These are phyloP conservation scores for Nycticorax nycticorax DNA, from an alignment of 2,113 vertebrate genomes.

Conservation along the genomic window DNA sequence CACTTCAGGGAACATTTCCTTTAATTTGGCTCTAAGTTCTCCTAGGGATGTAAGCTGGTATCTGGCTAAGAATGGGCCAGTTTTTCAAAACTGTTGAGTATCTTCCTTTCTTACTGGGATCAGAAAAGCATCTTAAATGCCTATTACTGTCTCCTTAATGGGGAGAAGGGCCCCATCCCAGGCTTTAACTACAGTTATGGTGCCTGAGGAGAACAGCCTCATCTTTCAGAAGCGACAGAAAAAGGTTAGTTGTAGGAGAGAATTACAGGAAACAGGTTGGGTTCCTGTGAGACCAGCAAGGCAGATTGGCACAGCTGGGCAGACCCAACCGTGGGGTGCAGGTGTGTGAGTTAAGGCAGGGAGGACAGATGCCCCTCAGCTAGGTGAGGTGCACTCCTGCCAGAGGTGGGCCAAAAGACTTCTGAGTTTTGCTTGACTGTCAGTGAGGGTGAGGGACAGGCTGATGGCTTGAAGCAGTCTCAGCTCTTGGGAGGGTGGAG, in stretches of 20 bases:
- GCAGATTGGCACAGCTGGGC: background rate
- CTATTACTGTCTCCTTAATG: background rate
- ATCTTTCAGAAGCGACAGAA: background rate
- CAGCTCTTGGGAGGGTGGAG: background rate
- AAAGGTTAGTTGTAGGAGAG: background rate
- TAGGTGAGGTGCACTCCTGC: background rate
- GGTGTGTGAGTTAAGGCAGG: background rate
- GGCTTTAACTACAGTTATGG: background rate
- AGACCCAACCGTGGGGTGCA: background rate
- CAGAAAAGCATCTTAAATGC: background rate
- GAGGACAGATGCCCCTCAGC: background rate
- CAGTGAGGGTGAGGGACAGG: background rate
- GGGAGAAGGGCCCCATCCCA: background rate
- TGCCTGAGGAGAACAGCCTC: background rate
- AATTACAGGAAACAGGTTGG: background rate
- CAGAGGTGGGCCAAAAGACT: background rate
- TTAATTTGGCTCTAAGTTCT: background rate
- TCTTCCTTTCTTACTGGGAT: background rate
- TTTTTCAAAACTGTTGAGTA: background rate
- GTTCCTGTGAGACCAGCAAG: background rate
- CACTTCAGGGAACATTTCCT: background rate
- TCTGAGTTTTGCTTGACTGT: background rate
- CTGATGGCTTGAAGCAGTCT: background rate
- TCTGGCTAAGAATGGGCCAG: background rate
- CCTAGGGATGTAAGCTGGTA: background rate